Percentiles rank a stretch among this genome's conserved stretches.
phyloP scores from a whole-genome alignment of 2,797 vertebrate genomes.

The Melanotaenia trifasciata region DNA sequence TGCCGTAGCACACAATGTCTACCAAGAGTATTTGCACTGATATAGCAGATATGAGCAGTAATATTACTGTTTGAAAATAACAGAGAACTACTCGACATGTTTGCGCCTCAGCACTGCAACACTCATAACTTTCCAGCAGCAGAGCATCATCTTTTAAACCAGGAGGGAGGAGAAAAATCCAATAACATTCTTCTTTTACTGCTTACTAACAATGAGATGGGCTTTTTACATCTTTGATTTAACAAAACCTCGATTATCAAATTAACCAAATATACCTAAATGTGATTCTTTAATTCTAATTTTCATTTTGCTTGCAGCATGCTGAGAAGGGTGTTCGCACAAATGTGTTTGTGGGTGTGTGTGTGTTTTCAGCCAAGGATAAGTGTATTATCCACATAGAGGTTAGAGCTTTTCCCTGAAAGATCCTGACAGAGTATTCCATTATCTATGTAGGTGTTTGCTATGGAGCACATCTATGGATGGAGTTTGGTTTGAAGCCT shows the following conservation, averaged over 20 bases:
- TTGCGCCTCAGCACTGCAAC: conserved; percentile 47
- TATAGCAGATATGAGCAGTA: conserved; percentile 48
- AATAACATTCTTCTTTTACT: conserved; percentile 66
- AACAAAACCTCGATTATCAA: conserved; percentile 73
- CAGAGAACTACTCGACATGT: conserved; percentile 40
- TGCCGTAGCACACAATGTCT: conserved; percentile 48
- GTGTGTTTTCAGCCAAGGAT: conserved; percentile 42
- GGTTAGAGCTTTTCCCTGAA: conserved; percentile 73
- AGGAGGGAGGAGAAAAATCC: conserved; percentile 62
- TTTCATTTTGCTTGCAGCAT: conserved; percentile 45
- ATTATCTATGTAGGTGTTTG: conserved; percentile 69
- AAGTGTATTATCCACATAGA: conserved; percentile 60
- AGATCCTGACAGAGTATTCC: conserved; percentile 71
- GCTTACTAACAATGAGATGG: conserved; percentile 60
- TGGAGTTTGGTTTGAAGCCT: conserved; percentile 60
- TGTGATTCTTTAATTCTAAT: conserved; percentile 41
- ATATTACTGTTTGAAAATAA: conserved; percentile 63
- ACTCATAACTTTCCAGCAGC: conserved; percentile 61
- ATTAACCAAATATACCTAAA: conserved; percentile 60
- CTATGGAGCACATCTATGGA: conserved; percentile 43
- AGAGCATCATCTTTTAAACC: conserved; percentile 63
- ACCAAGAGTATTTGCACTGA: conserved; percentile 52
- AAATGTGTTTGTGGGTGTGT: conserved; percentile 3
- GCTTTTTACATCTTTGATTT: conserved; percentile 72
- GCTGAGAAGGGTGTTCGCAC: conserved; percentile 18